These are phyloP conservation scores for Donacobius atricapilla DNA, from an alignment of 2,113 vertebrate species.

Conservation along the genomic window DNA sequence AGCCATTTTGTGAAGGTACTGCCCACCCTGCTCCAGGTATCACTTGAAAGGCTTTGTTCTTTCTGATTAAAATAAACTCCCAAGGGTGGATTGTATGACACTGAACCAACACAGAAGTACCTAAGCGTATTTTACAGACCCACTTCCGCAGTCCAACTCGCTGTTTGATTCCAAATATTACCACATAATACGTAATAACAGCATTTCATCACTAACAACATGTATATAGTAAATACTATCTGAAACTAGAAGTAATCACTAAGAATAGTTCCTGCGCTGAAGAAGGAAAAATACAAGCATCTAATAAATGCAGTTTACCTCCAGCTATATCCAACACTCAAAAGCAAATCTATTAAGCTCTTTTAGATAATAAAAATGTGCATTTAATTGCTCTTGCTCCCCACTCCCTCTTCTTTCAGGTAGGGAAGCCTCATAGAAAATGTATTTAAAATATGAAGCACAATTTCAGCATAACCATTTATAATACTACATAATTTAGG, in stretches of 20 bases:
- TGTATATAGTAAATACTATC: not conserved
- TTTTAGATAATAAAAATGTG: not conserved
- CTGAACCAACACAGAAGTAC: not conserved
- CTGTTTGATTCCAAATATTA: not conserved
- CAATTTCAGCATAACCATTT: not conserved
- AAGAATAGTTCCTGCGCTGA: not conserved
- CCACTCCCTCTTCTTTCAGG: not conserved
- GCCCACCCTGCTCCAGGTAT: not conserved
- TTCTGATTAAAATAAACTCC: not conserved
- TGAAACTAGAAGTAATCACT: not conserved
- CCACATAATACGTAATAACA: not conserved
- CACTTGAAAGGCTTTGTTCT: not conserved
- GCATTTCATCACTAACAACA: not conserved
- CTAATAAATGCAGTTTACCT: not conserved
- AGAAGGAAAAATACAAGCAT: not conserved
- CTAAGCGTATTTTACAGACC: not conserved
- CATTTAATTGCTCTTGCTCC: not conserved
- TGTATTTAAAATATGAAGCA: not conserved
- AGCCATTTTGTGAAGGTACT: not conserved
- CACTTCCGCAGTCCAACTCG: not conserved
- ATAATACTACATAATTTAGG: not conserved
- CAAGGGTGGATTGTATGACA: not conserved
- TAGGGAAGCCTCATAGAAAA: not conserved
- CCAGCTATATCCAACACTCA: not conserved
- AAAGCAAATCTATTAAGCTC: not conserved